Evolutionary conservation across 1,140 invertebrate genomes (phyloP).

Genomic region (Zophobas morio): DNA sequence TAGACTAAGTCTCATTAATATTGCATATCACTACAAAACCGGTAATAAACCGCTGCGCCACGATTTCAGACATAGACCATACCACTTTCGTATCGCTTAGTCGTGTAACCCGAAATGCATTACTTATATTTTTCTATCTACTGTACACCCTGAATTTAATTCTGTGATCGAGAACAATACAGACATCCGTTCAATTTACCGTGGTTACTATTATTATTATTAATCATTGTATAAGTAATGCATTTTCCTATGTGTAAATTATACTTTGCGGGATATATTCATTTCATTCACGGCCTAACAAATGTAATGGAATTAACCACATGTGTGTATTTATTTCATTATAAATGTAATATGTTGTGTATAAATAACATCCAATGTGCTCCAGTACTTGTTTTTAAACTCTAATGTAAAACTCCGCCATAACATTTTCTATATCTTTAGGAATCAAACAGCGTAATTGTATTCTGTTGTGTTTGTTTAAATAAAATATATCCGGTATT

Average conservation of each 20-base stretch:
- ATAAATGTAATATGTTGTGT: not conserved
- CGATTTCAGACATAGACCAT: not conserved
- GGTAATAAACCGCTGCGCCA: conserved; percentile 31
- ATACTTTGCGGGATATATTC: not conserved
- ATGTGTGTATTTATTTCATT: not conserved
- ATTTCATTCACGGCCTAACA: conserved; percentile 20
- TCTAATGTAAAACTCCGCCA: conserved; percentile 4
- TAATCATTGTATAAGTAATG: conserved; percentile 1
- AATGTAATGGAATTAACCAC: not conserved
- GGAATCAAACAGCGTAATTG: not conserved
- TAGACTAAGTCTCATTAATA: conserved; percentile 17
- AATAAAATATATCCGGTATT: conserved; percentile 9
- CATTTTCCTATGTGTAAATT: not conserved
- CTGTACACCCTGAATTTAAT: too few relatives aligned
- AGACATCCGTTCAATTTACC: too few relatives aligned
- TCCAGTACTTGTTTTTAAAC: not conserved
- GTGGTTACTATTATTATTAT: too few relatives aligned
- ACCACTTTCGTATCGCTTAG: too few relatives aligned
- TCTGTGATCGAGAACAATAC: too few relatives aligned
- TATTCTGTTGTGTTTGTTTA: conserved; percentile 22
- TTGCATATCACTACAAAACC: conserved; percentile 37
- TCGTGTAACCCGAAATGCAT: conserved; percentile 5
- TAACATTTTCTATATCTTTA: conserved; percentile 12
- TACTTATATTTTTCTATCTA: not conserved
- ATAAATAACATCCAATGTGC: conserved; percentile 6